Percentiles rank a stretch among this genome's conserved stretches.
Conservation (phyloP, 30 jellyfish, hydroid and myxozoan genomes). For the Aurelia sp. region DNA sequence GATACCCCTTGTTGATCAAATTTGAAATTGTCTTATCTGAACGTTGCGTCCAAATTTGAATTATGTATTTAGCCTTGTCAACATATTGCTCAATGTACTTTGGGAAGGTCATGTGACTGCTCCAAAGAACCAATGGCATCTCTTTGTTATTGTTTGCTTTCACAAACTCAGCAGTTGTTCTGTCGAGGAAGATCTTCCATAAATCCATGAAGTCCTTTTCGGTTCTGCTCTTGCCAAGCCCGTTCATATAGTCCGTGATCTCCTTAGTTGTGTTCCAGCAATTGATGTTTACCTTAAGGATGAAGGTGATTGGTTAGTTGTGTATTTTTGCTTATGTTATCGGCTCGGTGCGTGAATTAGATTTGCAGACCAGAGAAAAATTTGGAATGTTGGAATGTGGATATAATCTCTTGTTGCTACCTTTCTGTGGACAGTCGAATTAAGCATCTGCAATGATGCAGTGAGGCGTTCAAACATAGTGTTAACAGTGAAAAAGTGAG, state of each 20-base stretch:
- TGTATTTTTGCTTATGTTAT: too few relatives aligned
- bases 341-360: too few relatives aligned
- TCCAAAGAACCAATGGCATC: conserved; percentile 89
- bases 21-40: conserved; percentile 71
- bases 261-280: conserved; percentile 92
- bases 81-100: conserved; percentile 75
- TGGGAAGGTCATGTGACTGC: conserved; percentile 86
- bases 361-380: too few relatives aligned
- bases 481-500: too few relatives aligned
- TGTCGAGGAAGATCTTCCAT: conserved; percentile 88
- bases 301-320: neutral
- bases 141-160: conserved; percentile 77
- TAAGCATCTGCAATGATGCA: too few relatives aligned
- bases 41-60: conserved; percentile 84
- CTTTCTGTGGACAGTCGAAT: too few relatives aligned
- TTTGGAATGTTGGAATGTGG: too few relatives aligned
- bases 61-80: conserved; percentile 86
- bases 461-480: too few relatives aligned
- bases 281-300: conserved; percentile 63
- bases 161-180: conserved; percentile 55
- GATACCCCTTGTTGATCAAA: conserved; percentile 79
- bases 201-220: conserved; percentile 80
- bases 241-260: conserved; percentile 64
- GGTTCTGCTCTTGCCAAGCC: conserved; percentile 59
- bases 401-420: too few relatives aligned